Evolutionary conservation across 2,113 vertebrate genomes (phyloP).

Genomic region (Petrocephalus microphthalmus): DNA sequence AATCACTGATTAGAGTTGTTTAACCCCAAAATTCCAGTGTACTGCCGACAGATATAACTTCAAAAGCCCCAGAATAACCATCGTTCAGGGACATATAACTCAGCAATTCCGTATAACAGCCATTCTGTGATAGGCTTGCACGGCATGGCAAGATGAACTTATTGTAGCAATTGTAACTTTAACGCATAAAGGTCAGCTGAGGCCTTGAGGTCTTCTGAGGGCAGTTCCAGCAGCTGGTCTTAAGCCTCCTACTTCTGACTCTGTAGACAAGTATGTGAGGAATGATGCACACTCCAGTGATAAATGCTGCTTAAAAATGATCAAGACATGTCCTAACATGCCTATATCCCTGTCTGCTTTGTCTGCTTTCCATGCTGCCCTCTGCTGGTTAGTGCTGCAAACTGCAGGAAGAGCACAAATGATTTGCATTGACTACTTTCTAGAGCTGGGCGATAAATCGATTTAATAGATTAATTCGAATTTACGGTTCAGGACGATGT

Average conservation of each 20-base stretch:
- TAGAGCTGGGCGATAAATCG: too few relatives aligned
- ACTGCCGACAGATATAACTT: neutral
- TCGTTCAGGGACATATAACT: neutral
- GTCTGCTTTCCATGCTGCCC: slow-evolving; percentile 33
- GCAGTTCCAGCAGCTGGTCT: neutral
- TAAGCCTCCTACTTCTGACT: neutral
- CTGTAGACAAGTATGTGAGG: neutral
- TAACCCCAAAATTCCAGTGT: neutral
- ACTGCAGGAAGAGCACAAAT: neutral
- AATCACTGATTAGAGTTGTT: neutral
- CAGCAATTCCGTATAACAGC: neutral
- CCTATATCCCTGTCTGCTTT: slow-evolving; percentile 13
- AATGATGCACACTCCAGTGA: neutral
- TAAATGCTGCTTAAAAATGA: neutral
- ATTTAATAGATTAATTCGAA: too few relatives aligned
- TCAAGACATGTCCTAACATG: slow-evolving; percentile 47
- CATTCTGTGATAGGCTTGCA: neutral
- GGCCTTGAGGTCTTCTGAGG: neutral
- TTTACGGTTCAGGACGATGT: too few relatives aligned
- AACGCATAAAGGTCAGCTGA: neutral
- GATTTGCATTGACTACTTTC: neutral
- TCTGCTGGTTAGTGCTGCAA: slow-evolving; percentile 35
- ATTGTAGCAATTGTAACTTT: neutral
- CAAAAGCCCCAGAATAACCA: neutral
- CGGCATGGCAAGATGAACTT: neutral